These are phyloP conservation scores for Aphidius gifuensis DNA, from an alignment of 1,140 invertebrate genomes.

Conservation along the genomic window DNA sequence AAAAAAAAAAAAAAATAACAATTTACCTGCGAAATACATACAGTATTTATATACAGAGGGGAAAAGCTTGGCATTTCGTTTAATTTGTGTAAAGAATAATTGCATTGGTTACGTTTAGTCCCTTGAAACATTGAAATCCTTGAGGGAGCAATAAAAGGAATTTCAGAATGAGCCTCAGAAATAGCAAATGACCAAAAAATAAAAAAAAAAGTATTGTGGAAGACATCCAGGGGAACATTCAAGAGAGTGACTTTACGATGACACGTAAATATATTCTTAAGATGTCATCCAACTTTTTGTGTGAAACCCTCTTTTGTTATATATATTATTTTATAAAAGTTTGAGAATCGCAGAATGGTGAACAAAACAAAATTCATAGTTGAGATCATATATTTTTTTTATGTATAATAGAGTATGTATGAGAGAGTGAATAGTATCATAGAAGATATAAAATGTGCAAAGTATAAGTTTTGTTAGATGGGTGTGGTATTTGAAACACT, in stretches of 20 bases:
- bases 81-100: conserved; percentile 18
- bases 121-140: conserved; percentile 6
- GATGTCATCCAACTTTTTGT: conserved; percentile 38
- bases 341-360: no score
- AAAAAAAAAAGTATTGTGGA: conserved; percentile 4
- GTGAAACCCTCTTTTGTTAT: conserved; percentile 32
- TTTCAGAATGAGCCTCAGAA: conserved; percentile 3
- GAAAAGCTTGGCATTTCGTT: conserved; percentile 14
- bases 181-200: conserved; percentile 11
- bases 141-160: conserved; percentile 19
- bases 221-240: conserved; percentile 20
- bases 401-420: no score
- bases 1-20: neutral
- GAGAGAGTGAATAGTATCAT: no score
- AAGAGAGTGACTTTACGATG: conserved; percentile 35
- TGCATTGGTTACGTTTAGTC: conserved; percentile 10
- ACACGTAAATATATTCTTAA: conserved; percentile 39
- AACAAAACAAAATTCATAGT: no score
- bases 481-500: no score
- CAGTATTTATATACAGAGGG: neutral
- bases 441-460: no score
- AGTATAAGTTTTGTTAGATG: no score
- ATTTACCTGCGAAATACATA: neutral
- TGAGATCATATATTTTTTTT: no score
- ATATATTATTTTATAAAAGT: neutral